Conservation (phyloP, 2,888 invertebrate species). For the Acleris cristana region DNA sequence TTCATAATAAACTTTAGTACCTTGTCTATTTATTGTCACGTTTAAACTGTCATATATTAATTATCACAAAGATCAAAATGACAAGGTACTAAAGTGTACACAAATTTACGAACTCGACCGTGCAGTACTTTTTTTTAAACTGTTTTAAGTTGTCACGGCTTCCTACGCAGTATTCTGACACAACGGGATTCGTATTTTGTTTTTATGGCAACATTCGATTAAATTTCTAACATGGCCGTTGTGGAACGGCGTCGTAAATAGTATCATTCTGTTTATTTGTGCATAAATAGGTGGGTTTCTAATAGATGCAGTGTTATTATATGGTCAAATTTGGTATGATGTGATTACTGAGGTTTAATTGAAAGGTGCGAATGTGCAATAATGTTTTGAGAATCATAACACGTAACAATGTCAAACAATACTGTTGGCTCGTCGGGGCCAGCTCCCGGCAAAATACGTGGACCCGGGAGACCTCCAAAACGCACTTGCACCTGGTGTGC, state of each 20-base stretch:
- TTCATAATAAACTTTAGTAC: no score
- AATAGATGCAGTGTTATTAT: constrained; percentile 40
- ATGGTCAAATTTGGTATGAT: constrained; percentile 56
- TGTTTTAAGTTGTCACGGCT: no score
- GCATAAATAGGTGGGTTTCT: constrained; percentile 52
- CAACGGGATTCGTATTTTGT: no score
- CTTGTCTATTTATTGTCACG: no score
- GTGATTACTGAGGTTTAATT: constrained; percentile 51
- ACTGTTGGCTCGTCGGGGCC: constrained; percentile 81
- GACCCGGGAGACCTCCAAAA: constrained; percentile 92
- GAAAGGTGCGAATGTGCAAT: constrained; percentile 48
- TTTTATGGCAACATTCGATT: constrained; percentile 42
- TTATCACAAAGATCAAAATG: no score
- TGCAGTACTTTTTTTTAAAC: no score
- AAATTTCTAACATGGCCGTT: constrained; percentile 74
- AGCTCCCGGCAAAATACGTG: constrained; percentile 85
- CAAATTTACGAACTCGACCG: no score
- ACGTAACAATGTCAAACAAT: constrained; percentile 76
- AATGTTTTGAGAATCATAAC: constrained; percentile 62
- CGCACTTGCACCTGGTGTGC: constrained; percentile 94
- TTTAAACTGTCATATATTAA: no score
- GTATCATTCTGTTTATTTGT: constrained; percentile 71
- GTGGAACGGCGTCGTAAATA: constrained; percentile 79
- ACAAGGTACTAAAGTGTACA: no score
- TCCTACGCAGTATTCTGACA: no score